These are phyloP conservation scores for Drosophila santomea DNA, from an alignment of 1,140 invertebrate genomes.

Conservation along the genomic window DNA sequence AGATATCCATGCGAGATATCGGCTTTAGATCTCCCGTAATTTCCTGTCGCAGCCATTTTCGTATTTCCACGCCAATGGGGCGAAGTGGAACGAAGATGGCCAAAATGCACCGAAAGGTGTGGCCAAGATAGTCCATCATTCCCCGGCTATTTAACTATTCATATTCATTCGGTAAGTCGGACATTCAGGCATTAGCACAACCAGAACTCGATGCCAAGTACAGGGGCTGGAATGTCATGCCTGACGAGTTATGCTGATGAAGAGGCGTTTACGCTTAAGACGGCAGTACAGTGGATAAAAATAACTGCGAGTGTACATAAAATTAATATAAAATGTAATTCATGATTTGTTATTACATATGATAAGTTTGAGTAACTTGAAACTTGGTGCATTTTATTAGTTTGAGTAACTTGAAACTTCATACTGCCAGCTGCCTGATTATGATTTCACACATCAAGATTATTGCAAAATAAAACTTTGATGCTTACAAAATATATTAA, in stretches of 20 bases:
- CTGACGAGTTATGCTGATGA: constrained; percentile 78
- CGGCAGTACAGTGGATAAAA: constrained; percentile 31
- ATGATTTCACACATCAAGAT: no score
- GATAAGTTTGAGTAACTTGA: no score
- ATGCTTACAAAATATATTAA: no score
- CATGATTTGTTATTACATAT: no score
- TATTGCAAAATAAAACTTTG: no score
- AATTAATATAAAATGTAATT: no score
- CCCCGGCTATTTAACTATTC: constrained; percentile 8
- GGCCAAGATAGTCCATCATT: constrained; percentile 53
- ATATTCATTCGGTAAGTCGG: constrained; percentile 29
- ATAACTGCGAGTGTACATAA: background rate
- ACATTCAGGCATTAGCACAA: constrained; percentile 50
- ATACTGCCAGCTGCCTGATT: no score
- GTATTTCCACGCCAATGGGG: constrained; percentile 57
- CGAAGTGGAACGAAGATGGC: constrained; percentile 65
- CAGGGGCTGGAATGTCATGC: constrained; percentile 64
- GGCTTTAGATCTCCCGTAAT: constrained; percentile 62
- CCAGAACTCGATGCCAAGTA: constrained; percentile 19
- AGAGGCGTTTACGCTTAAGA: constrained; percentile 58
- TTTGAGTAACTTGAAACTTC: no score
- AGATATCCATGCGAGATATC: constrained; percentile 52
- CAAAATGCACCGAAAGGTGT: constrained; percentile 72
- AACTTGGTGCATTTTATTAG: no score
- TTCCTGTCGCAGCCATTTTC: constrained; percentile 80